phyloP scores from a whole-genome alignment of 1,140 invertebrate genomes.

The Paralvinella palmiformis region DNA sequence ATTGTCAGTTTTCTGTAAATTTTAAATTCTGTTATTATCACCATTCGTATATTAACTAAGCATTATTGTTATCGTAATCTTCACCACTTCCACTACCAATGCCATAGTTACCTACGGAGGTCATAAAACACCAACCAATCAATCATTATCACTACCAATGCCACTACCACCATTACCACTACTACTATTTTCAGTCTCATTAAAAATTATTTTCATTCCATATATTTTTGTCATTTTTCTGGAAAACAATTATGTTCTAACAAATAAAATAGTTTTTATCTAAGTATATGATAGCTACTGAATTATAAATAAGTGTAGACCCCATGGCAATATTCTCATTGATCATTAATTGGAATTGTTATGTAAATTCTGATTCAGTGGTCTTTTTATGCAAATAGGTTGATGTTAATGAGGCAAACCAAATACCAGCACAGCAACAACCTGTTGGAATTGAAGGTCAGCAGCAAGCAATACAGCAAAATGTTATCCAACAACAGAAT shows the following conservation, averaged over 20 bases:
- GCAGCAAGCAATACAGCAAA: background rate
- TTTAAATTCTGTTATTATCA: no score
- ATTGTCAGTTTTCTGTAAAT: no score
- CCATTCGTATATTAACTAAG: no score
- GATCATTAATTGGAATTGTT: background rate
- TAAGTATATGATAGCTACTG: background rate
- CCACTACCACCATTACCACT: no score
- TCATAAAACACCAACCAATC: no score
- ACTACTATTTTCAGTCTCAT: no score
- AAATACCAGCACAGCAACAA: slow-evolving; percentile 7
- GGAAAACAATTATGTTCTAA: background rate
- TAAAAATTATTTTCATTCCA: no score
- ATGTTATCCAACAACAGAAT: background rate
- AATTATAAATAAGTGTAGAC: background rate
- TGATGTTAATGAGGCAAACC: background rate
- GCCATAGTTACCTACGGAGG: no score
- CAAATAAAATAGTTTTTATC: background rate
- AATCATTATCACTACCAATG: no score
- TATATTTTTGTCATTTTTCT: no score
- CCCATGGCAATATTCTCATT: background rate
- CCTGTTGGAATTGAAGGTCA: background rate
- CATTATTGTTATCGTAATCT: no score
- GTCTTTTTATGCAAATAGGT: background rate
- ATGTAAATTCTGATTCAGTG: background rate
- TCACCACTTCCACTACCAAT: no score